Conservation (phyloP, 2,888 invertebrate genomes). For the Penaeus monodon region DNA sequence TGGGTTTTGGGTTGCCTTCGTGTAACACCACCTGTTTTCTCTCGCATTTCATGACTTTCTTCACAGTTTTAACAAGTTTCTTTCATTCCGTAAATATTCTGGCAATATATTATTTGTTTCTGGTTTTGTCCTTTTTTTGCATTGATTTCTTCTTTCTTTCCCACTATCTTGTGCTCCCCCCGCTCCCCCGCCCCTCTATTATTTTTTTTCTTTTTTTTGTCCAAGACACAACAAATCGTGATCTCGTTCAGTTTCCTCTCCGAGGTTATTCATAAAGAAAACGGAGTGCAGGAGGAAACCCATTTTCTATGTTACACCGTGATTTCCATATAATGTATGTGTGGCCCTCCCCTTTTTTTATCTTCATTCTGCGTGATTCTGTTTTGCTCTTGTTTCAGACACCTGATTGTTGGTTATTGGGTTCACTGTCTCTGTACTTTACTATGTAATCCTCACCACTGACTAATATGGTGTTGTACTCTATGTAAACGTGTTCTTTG, state of each 20-base stretch:
- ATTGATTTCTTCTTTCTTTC: not conserved
- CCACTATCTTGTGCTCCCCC: not conserved
- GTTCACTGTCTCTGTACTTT: no score
- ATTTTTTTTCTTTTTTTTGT: no score
- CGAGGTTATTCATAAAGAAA: not conserved
- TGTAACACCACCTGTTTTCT: not conserved
- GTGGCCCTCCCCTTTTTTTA: not conserved
- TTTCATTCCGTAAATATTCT: no score
- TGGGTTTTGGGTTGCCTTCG: slow-evolving; percentile 34
- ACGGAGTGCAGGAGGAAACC: not conserved
- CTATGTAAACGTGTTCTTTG: not conserved
- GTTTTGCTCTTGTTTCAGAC: not conserved
- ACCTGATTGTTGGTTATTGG: no score
- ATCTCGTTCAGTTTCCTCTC: not conserved
- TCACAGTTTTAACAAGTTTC: no score
- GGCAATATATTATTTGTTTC: not conserved
- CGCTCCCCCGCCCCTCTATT: not conserved
- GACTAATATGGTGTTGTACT: no score
- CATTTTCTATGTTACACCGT: not conserved
- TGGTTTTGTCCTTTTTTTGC: not conserved
- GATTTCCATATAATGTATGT: not conserved
- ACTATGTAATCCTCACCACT: no score
- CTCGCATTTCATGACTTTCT: no score
- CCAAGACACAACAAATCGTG: slow-evolving; percentile 39
- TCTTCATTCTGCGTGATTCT: slow-evolving; percentile 2